Evolutionary conservation across 1,140 invertebrate species (phyloP), one percentile per base, ranked within the genome.

Genomic region (Apis florea): DNA sequence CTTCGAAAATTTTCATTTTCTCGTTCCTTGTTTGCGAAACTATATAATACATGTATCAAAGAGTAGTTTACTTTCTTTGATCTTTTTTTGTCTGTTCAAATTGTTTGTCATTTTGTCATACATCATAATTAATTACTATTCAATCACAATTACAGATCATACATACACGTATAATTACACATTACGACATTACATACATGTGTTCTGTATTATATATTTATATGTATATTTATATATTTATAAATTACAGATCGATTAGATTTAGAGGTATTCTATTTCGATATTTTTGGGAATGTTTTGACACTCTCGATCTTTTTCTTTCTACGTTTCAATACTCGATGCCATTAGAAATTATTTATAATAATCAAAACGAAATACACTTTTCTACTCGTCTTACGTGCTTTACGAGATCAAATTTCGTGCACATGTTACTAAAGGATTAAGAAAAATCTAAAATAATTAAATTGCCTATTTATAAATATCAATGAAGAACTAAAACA

Each of bases 111-210:
- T 47, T 61, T 76, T 77, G 75, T 87, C 67, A 40, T 86, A 85
- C 73, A 86, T 66, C 49, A 68, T 53, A 61, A 70, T 47, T 26
- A 66, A 17, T 59, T 88, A 86, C 51, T 81, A 73, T 81, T 86
- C 81, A 51, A 79, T 86, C 75, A 86, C 82, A 87, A 86, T 87
- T 84, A 72, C 74, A 73, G 59, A 56, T 78, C 54, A 69, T 80
- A 86, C 66, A 47, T 88, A 79, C 78, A 82, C 24, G 40, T 79
- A 83, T 85, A 85, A 83, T 81, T 84, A 74, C 83, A 83, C 83
- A 79, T 85, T 80, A 87, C 68, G 63, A 59, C 59, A 49, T 86
- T 78, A 85, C 80, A 76, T 76, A 85, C 67, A 79, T 73, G 51
- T 68, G 74, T 82, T 49, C 61, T 75, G 68, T 78, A 67, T 79